Percentiles rank a stretch among this genome's conserved stretches.
Evolutionary conservation across 2,888 invertebrate species (phyloP).

Genomic region (Adineta ricciae): DNA sequence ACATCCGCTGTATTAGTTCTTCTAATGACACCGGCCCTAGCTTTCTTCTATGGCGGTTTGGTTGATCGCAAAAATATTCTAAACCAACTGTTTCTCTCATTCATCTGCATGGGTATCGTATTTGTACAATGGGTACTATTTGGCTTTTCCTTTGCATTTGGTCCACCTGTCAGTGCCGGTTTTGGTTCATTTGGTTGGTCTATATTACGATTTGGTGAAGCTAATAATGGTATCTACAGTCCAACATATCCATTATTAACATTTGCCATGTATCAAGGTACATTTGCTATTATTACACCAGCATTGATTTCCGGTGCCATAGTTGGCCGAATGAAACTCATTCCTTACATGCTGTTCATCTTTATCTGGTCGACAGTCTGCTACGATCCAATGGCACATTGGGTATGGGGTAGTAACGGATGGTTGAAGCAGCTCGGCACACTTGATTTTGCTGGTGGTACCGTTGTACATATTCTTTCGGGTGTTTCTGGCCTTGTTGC

Average conservation of each 20-base stretch:
- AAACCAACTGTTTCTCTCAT: not conserved
- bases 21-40: not conserved
- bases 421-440: not conserved
- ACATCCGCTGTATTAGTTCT: not conserved
- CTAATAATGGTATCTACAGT: not conserved
- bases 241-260: slow-evolving; percentile 14
- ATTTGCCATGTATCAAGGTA: not conserved
- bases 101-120: slow-evolving; percentile 1
- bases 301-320: not conserved
- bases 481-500: not conserved
- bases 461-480: not conserved
- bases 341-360: not conserved
- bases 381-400: not conserved
- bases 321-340: not conserved
- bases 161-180: not conserved
- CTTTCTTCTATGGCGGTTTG: not conserved
- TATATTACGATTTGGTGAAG: not conserved
- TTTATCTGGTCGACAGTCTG: not conserved
- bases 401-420: not conserved
- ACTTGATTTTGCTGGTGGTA: not conserved
- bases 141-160: not conserved
- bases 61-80: not conserved
- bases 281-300: not conserved
- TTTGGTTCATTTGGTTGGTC: not conserved
- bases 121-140: not conserved